These are phyloP conservation scores for Tigriopus japonicus DNA, from an alignment of 1,140 invertebrate genomes.

Conservation along the genomic window DNA sequence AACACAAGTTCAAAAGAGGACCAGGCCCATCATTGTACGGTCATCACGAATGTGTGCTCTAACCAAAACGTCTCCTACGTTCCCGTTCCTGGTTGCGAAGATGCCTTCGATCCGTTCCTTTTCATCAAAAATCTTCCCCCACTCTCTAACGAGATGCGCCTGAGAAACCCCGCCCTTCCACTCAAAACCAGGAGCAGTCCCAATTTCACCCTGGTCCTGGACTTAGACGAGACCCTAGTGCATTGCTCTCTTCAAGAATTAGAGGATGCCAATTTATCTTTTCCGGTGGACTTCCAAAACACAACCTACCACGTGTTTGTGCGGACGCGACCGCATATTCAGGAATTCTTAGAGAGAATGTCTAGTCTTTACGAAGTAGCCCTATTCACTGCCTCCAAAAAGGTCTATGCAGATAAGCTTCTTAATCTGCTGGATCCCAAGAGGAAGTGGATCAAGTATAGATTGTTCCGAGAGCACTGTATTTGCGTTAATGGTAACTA, in stretches of 20 bases:
- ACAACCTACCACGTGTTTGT: conserved; percentile 76
- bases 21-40: too few species aligned
- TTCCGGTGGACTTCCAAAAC: conserved; percentile 85
- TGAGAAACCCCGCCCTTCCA: conserved; percentile 69
- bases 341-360: conserved; percentile 75
- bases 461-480: conserved; percentile 86
- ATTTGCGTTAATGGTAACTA: conserved; percentile 89
- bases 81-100: conserved; percentile 20
- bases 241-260: conserved; percentile 85
- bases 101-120: conserved; percentile 66
- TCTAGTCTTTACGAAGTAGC: conserved; percentile 85
- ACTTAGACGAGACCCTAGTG: conserved; percentile 78
- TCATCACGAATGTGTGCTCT: too few species aligned
- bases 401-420: conserved; percentile 85
- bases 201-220: conserved; percentile 54
- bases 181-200: conserved; percentile 80
- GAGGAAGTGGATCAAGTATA: conserved; percentile 65
- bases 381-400: conserved; percentile 84
- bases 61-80: too few species aligned
- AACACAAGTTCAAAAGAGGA: too few species aligned
- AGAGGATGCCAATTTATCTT: conserved; percentile 74
- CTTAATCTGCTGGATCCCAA: conserved; percentile 79
- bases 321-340: conserved; percentile 69
- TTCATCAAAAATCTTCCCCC: conserved; percentile 86
- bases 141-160: conserved; percentile 60